Evolutionary conservation across 2,888 invertebrate genomes (phyloP).

Genomic region (Arctia plantaginis): DNA sequence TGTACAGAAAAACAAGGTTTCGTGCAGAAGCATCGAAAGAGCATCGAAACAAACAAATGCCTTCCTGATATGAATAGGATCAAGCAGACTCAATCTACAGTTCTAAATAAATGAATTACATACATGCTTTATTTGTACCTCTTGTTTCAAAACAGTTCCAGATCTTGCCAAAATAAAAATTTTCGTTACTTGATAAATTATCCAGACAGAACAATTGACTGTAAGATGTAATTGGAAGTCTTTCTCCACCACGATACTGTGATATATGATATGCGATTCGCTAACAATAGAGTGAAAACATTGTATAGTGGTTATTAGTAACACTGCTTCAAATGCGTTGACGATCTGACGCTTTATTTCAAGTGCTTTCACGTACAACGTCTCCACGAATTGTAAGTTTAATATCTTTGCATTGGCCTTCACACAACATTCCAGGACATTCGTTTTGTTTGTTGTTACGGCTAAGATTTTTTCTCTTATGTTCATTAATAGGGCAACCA

Average conservation of each 20-base stretch:
- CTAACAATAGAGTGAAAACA: conserved; percentile 76
- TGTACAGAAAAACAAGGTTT: neutral
- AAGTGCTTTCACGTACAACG: conserved; percentile 63
- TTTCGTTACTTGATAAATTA: conserved; percentile 73
- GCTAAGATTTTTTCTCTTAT: conserved; percentile 56
- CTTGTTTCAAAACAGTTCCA: conserved; percentile 65
- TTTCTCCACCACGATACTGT: conserved; percentile 60
- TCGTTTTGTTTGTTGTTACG: conserved; percentile 37
- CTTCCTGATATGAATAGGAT: neutral
- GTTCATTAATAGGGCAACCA: conserved; percentile 61
- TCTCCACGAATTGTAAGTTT: conserved; percentile 65
- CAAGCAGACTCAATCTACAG: neutral
- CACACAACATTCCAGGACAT: conserved; percentile 41
- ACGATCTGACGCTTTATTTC: conserved; percentile 67
- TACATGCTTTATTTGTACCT: conserved; percentile 53
- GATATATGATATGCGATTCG: conserved; percentile 73
- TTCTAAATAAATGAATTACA: neutral
- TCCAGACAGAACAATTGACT: conserved; percentile 73
- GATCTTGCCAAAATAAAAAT: conserved; percentile 65
- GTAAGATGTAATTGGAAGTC: conserved; percentile 61
- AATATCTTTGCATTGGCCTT: conserved; percentile 54
- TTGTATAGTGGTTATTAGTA: conserved; percentile 68
- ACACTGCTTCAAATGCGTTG: conserved; percentile 67
- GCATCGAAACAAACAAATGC: neutral
- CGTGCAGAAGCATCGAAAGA: neutral